Conservation (phyloP, 2,113 vertebrate genomes). For the Zosterops japonicus region DNA sequence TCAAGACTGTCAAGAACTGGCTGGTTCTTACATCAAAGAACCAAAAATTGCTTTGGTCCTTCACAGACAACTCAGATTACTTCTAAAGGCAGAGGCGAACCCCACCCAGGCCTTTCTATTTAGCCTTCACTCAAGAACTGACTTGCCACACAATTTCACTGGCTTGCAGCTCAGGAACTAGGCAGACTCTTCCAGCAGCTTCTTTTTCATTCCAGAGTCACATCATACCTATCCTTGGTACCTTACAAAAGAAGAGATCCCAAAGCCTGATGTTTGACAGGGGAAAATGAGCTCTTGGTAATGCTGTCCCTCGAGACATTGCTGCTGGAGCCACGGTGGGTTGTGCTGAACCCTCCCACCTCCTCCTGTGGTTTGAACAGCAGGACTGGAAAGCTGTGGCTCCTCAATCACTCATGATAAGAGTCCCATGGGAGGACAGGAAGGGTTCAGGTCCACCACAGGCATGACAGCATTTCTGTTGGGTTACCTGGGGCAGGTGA, state of each 20-base stretch:
- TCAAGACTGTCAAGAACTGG: neutral
- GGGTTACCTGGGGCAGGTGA: neutral
- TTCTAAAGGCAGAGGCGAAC: neutral
- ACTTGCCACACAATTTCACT: slow-evolving; percentile 22
- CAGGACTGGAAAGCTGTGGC: neutral
- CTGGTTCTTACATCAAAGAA: neutral
- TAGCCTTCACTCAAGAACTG: neutral
- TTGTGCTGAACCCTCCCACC: fast-evolving
- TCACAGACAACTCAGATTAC: neutral
- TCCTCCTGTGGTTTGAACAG: neutral
- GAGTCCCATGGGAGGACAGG: fast-evolving
- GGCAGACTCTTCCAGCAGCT: neutral
- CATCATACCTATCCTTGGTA: neutral
- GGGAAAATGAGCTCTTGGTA: neutral
- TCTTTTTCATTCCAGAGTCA: neutral
- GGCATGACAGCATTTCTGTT: neutral
- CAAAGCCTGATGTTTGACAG: neutral
- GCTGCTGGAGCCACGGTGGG: neutral
- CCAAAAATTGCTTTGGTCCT: neutral
- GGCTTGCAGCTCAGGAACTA: neutral
- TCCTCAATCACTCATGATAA: fast-evolving
- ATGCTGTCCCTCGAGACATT: neutral
- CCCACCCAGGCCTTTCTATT: neutral
- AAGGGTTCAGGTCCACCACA: neutral
- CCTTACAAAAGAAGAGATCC: neutral